Conservation (phyloP, 2,888 invertebrate genomes). For the Ligdia adustata region DNA sequence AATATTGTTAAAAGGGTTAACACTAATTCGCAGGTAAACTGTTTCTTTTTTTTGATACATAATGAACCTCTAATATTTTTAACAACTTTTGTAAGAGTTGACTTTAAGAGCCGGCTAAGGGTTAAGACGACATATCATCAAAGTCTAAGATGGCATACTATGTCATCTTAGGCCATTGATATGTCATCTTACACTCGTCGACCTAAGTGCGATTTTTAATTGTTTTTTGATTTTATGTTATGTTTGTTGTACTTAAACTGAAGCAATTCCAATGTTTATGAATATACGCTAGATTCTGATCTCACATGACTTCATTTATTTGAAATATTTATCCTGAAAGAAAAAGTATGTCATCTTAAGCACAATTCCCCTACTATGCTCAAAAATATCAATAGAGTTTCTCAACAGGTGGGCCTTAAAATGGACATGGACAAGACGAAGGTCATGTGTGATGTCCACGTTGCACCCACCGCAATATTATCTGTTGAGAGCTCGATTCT, state of each 20-base stretch:
- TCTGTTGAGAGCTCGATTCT: too few species aligned
- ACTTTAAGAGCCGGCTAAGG: neutral
- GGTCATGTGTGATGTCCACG: too few species aligned
- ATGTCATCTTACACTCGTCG: conserved; percentile 5
- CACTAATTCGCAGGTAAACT: neutral
- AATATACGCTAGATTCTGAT: conserved; percentile 9
- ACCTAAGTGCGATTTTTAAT: neutral
- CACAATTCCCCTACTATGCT: conserved; percentile 1
- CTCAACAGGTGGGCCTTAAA: too few species aligned
- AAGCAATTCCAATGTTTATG: conserved; percentile 3
- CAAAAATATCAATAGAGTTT: too few species aligned
- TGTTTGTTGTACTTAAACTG: conserved; percentile 7
- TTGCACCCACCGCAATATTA: too few species aligned
- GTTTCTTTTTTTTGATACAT: neutral
- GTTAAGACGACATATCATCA: neutral
- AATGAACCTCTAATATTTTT: neutral
- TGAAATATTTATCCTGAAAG: too few species aligned
- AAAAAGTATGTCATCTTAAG: conserved; percentile 6
- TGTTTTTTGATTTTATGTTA: conserved; percentile 7
- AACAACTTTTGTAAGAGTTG: neutral
- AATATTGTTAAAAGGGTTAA: neutral
- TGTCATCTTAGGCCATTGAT: conserved; percentile 7
- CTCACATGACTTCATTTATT: conserved; percentile 9
- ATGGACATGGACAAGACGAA: too few species aligned
- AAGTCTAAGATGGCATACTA: conserved; percentile 2